These are phyloP conservation scores for Scrobipalpa atriplicella DNA, from an alignment of 2,888 invertebrate genomes.

Conservation along the genomic window DNA sequence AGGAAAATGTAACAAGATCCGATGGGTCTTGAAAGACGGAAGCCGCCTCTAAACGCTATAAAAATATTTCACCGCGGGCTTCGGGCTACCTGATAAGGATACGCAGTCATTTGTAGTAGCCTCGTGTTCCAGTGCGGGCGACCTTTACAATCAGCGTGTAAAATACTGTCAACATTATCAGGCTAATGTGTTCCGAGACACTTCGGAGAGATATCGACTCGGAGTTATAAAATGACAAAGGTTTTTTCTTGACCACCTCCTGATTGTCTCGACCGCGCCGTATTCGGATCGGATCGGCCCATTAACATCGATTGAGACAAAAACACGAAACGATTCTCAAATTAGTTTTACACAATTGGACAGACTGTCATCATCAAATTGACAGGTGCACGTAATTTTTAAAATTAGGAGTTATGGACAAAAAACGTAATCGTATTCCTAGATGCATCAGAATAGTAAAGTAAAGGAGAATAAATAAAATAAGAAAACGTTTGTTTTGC, in stretches of 20 bases:
- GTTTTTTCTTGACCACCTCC: conserved; percentile 46
- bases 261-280: conserved; percentile 41
- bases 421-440: neutral
- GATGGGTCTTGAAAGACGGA: conserved; percentile 60
- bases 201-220: conserved; percentile 57
- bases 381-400: conserved; percentile 2
- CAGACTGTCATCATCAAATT: conserved; percentile 15
- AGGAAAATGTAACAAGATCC: conserved; percentile 70
- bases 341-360: conserved; percentile 16
- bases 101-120: conserved; percentile 75
- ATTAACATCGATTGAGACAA: conserved; percentile 45
- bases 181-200: conserved; percentile 56
- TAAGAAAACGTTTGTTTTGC: too few species aligned
- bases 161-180: conserved; percentile 52
- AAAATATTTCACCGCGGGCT: conserved; percentile 75
- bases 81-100: conserved; percentile 78
- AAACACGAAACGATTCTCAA: conserved; percentile 42
- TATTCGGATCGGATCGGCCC: conserved; percentile 41
- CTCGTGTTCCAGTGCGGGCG: conserved; percentile 57
- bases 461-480: too few species aligned
- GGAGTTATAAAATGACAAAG: conserved; percentile 37
- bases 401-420: conserved; percentile 38
- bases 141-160: conserved; percentile 66
- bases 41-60: conserved; percentile 71
- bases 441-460: neutral